Conservation (phyloP, 2,888 invertebrate genomes). For the Fragum sueziense region DNA sequence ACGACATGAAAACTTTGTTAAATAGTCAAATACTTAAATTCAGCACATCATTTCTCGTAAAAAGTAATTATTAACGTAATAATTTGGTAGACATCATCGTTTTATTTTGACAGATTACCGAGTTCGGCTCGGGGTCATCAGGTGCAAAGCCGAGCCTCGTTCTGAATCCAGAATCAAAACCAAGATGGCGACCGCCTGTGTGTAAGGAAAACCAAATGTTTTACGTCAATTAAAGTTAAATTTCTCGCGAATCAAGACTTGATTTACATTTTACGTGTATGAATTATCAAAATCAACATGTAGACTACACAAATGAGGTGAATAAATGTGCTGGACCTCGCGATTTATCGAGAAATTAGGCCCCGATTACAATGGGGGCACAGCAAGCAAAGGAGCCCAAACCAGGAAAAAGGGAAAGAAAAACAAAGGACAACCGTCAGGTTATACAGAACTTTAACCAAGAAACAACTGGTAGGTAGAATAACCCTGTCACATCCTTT, state of each 20-base stretch:
- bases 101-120: too few species aligned
- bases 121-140: slow-evolving; percentile 33
- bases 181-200: slow-evolving; percentile 67
- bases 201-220: slow-evolving; percentile 54
- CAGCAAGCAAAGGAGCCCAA: slow-evolving; percentile 67
- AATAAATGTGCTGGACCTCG: slow-evolving; percentile 13
- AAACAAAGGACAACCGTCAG: slow-evolving; percentile 61
- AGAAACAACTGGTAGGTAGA: slow-evolving; percentile 56
- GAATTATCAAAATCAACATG: background rate
- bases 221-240: slow-evolving; percentile 2
- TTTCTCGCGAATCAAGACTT: background rate
- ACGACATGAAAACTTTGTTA: too few species aligned
- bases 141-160: slow-evolving; percentile 54
- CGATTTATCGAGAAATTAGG: slow-evolving; percentile 31
- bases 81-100: too few species aligned
- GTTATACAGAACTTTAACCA: slow-evolving; percentile 56
- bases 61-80: too few species aligned
- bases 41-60: too few species aligned
- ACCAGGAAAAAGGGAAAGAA: slow-evolving; percentile 57
- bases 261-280: background rate
- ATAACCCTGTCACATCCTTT: too few species aligned
- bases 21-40: too few species aligned
- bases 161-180: slow-evolving; percentile 46
- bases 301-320: slow-evolving; percentile 1
- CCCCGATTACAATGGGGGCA: slow-evolving; percentile 65